Conservation (phyloP, 30 jellyfish, hydroid and myxozoan species). For the Aurelia sp. region DNA sequence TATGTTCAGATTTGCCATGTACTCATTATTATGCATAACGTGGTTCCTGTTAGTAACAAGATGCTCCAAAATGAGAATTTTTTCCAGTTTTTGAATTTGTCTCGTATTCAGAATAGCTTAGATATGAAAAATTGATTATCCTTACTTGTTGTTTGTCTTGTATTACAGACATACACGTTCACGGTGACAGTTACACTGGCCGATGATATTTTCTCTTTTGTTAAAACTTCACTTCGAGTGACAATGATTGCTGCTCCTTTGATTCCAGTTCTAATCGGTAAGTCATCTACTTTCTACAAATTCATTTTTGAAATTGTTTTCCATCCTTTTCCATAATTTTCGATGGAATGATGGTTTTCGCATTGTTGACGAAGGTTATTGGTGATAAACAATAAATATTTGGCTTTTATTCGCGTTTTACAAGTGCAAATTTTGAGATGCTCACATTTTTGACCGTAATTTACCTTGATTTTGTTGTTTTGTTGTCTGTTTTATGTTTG, state of each 20-base stretch:
- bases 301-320: neutral
- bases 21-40: no score
- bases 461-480: no score
- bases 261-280: constrained; percentile 9
- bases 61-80: neutral
- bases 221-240: neutral
- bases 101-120: neutral
- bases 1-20: no score
- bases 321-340: no score
- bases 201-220: neutral
- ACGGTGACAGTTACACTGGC: constrained; percentile 35
- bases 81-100: neutral
- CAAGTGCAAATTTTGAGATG: no score
- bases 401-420: no score
- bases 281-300: neutral
- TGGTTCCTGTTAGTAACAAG: neutral
- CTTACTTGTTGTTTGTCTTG: neutral
- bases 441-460: no score
- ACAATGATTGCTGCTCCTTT: constrained; percentile 26
- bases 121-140: neutral
- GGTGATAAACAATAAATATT: no score
- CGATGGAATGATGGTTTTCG: no score
- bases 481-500: no score
- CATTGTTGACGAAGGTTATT: no score
- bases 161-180: constrained; percentile 21